Conservation (phyloP, 2,888 invertebrate species). For the Archips xylosteana region DNA sequence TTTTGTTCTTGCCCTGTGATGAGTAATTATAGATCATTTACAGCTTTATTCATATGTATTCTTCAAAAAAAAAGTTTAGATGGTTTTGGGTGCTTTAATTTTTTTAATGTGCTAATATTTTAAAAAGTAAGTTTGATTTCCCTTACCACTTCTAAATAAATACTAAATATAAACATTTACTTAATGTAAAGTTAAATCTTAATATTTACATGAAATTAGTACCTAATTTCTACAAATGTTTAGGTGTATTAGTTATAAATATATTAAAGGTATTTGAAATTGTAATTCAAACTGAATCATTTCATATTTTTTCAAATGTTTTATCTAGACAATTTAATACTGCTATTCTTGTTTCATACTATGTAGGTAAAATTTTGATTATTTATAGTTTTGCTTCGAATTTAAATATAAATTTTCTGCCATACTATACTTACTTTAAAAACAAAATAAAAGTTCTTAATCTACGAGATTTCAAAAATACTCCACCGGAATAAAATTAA, state of each 20-base stretch:
- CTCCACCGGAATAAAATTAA: constrained; percentile 36
- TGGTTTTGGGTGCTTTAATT: not conserved
- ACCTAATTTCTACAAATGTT: constrained; percentile 3
- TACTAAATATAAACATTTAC: constrained; percentile 18
- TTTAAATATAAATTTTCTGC: not conserved
- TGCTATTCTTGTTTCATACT: constrained; percentile 12
- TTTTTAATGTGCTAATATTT: not conserved
- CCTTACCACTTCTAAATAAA: not conserved
- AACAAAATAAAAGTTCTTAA: constrained; percentile 20
- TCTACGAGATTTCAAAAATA: constrained; percentile 37
- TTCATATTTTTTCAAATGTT: constrained; percentile 11
- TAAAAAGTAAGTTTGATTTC: not conserved
- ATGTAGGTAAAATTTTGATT: not conserved
- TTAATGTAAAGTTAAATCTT: constrained; percentile 12
- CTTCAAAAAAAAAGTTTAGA: too few species aligned
- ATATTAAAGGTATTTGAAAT: constrained; percentile 4
- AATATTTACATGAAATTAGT: constrained; percentile 12
- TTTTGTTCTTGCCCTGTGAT: too few species aligned
- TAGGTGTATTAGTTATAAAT: not conserved
- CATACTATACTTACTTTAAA: not conserved
- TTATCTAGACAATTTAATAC: constrained; percentile 22
- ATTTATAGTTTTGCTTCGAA: not conserved
- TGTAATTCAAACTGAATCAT: constrained; percentile 10
- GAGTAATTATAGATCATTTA: too few species aligned
- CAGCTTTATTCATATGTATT: too few species aligned